Base-by-base conservation (phyloP, 2,113 vertebrate species). In the Malaclemys terrapin region DNA sequence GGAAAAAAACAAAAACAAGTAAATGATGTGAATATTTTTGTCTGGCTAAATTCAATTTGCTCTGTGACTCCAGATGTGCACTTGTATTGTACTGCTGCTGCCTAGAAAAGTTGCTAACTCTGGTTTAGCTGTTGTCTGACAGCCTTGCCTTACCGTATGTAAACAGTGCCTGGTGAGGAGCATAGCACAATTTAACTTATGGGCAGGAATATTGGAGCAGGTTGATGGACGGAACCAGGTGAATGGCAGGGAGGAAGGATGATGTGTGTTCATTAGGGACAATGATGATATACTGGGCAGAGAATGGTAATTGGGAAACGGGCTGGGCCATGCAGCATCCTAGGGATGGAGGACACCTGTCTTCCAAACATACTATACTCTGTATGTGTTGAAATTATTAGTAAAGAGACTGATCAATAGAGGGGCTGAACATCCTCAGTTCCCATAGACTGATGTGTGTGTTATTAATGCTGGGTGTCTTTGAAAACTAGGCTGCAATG, bases 41-140 rank as follows among this genome's bases (percentile, higher is more conserved):
- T 2, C 31, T 1, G 0, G 13, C 31, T 53, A 75, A 29, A 16
- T 38, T n/a, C 11, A 29, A n/a, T 65, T 24, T 65, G 56, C n/a
- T 85, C 76, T 27, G 10, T 62, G n/a, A 24, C 24, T 72, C 17
- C 31, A 86, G 42, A 29, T 49, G n/a, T 7, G 38, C 16, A 69
- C 27, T 90, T 79, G 29, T 38, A 31, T 84, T 16, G 38, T 62
- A 2, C n/a, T 80, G 31, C 20, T 80, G 8, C 19, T 62, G 31
- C 29, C 12, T 49, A 62, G 42, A 31, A 31, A 10, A 3, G 7
- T n/a, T 42, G 4, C 6, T 65, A 29, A 22, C 4, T 56, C 57
- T 86, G 16, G 47, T 56, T 31, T 29, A 90, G 29, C 16, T n/a
- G 22, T 49, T 35, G 22, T 80, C 31, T 29, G 16, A 53, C 9